phyloP scores from a whole-genome alignment of 2,888 invertebrate species.

The Argyra leucocephala region DNA sequence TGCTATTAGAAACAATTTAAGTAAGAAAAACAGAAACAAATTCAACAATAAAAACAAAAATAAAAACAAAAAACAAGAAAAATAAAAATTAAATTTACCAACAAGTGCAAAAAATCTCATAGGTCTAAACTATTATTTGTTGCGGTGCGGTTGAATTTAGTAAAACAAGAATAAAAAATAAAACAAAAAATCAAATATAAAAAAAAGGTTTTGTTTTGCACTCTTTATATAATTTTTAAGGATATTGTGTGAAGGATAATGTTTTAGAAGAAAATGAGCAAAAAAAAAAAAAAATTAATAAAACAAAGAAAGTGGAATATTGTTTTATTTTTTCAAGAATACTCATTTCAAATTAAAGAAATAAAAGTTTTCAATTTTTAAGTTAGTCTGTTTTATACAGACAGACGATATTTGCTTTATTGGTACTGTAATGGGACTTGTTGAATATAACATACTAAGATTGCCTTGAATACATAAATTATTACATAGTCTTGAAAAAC shows the following conservation, averaged over 20 bases:
- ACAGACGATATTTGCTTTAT: too few species aligned
- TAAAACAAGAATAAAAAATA: too few species aligned
- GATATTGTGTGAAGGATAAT: background rate
- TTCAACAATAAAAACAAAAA: background rate
- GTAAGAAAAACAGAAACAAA: background rate
- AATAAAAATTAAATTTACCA: background rate
- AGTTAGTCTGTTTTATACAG: too few species aligned
- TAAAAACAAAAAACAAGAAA: background rate
- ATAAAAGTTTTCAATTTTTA: too few species aligned
- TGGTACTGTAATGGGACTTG: too few species aligned
- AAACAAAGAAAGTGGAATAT: too few species aligned
- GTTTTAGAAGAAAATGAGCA: background rate
- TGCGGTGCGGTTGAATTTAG: background rate
- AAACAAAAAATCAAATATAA: background rate
- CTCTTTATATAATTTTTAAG: background rate
- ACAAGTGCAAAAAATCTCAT: conserved; percentile 6
- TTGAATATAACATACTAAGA: too few species aligned
- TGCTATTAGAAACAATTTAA: conserved; percentile 1
- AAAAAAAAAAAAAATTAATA: background rate
- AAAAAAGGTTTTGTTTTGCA: background rate
- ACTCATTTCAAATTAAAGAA: too few species aligned
- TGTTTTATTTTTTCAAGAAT: too few species aligned
- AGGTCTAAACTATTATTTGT: background rate
- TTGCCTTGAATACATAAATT: too few species aligned
- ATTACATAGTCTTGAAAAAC: too few species aligned